Base-by-base conservation (phyloP, 2,113 vertebrate genomes). In the Xenopus laevis region DNA sequence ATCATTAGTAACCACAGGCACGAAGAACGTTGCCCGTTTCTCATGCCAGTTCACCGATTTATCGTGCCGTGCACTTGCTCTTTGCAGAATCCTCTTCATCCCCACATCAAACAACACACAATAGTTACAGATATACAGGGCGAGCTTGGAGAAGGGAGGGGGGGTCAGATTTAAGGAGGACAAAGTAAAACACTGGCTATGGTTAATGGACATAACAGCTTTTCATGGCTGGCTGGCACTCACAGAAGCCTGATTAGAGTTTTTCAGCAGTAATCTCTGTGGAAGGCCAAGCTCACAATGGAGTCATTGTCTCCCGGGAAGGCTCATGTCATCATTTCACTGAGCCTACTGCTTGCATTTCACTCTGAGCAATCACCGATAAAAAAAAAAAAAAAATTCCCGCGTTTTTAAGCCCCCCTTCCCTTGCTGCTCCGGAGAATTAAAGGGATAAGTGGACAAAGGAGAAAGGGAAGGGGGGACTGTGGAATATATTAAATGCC, bases 231-330 rank as follows among this genome's bases (percentile, higher is more conserved):
- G 64, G 81, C 85, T 84, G 78, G 83, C 81, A 85, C 81, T 79
- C 80, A 83, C 80, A 80, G 79, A 81, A 82, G 73, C 78, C 82
- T 84, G 86, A 88, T 86, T 86, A 86, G 84, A 82, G 59, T 84
- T 81, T 84, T 83, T 86, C 83, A 86, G 79, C 85, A 81, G 83
- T 82, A 84, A 85, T 79, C 80, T 82, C 82, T 82, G 83, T 82
- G 82, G 84, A 80, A 78, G 84, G 82, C 84, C 79, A 78, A 74
- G 71, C 82, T 78, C 80, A 86, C 87, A 86, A 89, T 87, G 86
- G 86, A 71, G 76, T 72, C 84, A 84, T 86, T 89, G 86, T 89
- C 82, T 78, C 82, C 80, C 77, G 78, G 71, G 65, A 69, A 15
- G 82, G 80, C 82, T 83, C 81, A 77, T 81, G 84, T 81, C 84